Evolutionary conservation across 2,888 invertebrate species (phyloP).

Genomic region (Fragum fragum): DNA sequence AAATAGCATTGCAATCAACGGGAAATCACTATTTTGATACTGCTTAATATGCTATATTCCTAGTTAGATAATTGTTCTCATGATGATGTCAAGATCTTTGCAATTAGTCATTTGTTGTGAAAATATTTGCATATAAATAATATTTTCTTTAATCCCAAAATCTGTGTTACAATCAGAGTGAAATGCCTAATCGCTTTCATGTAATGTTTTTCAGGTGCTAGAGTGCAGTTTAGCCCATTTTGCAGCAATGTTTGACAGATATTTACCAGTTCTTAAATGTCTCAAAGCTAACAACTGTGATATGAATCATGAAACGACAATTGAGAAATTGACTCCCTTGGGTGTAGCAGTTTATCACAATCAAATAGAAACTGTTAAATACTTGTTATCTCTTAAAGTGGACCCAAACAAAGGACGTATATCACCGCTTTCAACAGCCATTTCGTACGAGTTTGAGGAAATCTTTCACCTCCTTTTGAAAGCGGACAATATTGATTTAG

Average conservation of each 20-base stretch:
- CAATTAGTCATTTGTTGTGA: slow-evolving; percentile 4
- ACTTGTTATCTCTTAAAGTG: slow-evolving; percentile 67
- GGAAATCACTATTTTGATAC: too few relatives aligned
- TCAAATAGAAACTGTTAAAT: slow-evolving; percentile 59
- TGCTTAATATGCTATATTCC: too few relatives aligned
- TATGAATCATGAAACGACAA: slow-evolving; percentile 59
- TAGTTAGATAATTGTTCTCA: too few relatives aligned
- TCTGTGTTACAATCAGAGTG: too few relatives aligned
- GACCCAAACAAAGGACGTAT: slow-evolving; percentile 44
- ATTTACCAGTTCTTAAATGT: slow-evolving; percentile 38
- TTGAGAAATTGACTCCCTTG: slow-evolving; percentile 66
- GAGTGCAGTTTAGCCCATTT: slow-evolving; percentile 45
- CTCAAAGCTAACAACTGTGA: slow-evolving; percentile 46
- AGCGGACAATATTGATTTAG: slow-evolving; percentile 62
- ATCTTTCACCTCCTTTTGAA: slow-evolving; percentile 66
- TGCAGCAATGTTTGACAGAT: slow-evolving; percentile 33
- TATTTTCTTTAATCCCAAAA: too few relatives aligned
- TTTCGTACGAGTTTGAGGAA: slow-evolving; percentile 65
- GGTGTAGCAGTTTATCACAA: slow-evolving; percentile 68
- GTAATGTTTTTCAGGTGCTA: slow-evolving; percentile 21
- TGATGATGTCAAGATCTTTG: too few relatives aligned
- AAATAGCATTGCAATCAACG: too few relatives aligned
- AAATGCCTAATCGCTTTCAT: too few relatives aligned
- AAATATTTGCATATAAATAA: too few relatives aligned
- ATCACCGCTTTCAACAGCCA: slow-evolving; percentile 69